Evolutionary conservation across 2,797 vertebrate genomes (phyloP).

Genomic region (Chaunax sp.): DNA sequence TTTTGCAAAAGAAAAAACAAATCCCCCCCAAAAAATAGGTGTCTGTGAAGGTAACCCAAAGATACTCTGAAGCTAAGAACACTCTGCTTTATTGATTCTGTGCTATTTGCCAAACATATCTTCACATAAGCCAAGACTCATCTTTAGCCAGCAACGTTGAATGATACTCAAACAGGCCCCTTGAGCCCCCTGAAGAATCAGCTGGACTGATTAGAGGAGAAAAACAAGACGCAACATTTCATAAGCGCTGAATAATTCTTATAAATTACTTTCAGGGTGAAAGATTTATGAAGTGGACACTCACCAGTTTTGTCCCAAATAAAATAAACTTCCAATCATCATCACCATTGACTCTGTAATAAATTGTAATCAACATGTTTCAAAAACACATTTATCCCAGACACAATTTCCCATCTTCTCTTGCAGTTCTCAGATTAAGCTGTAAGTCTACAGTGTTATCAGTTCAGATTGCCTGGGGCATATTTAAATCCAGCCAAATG

Average conservation of each 20-base stretch:
- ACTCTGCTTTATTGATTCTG: constrained; percentile 42
- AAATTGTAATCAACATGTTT: constrained; percentile 52
- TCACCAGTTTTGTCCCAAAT: constrained; percentile 39
- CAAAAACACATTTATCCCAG: constrained; percentile 26
- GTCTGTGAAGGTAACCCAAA: constrained; percentile 36
- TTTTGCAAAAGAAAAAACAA: constrained; percentile 68
- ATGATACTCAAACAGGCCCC: constrained; percentile 44
- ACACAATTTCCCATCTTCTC: constrained; percentile 22
- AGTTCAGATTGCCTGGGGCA: constrained; percentile 22
- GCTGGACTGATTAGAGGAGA: constrained; percentile 33
- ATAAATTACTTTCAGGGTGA: constrained; percentile 18
- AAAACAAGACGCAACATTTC: constrained; percentile 41
- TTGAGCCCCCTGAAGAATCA: constrained; percentile 40
- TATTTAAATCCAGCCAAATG: constrained; percentile 26
- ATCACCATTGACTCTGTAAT: constrained; percentile 38
- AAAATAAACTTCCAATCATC: constrained; percentile 46
- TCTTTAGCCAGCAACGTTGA: constrained; percentile 45
- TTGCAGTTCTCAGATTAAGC: constrained; percentile 18
- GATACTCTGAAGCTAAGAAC: constrained; percentile 48
- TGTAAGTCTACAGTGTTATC: constrained; percentile 21
- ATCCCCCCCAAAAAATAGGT: constrained; percentile 40
- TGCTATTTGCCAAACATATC: constrained; percentile 60
- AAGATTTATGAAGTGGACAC: constrained; percentile 19
- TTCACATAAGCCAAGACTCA: constrained; percentile 52
- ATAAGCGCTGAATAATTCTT: constrained; percentile 28